Conservation (phyloP, 1,140 invertebrate genomes). For the Episyrphus balteatus region DNA sequence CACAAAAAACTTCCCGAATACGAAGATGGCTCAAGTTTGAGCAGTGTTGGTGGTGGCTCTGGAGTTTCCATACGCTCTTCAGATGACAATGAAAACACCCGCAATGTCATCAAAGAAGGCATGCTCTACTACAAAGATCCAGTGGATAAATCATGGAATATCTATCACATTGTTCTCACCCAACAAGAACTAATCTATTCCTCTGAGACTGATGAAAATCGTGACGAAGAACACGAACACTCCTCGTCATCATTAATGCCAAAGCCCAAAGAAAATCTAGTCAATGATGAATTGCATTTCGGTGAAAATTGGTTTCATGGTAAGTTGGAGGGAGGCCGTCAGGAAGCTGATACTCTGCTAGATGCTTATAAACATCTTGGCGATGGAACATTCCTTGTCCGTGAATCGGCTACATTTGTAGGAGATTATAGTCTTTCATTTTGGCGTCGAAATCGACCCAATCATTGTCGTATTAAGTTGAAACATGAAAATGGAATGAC, state of each 20-base stretch:
- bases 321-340: conserved; percentile 62
- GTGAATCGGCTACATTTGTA: conserved; percentile 91
- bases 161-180: conserved; percentile 91
- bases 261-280: conserved; percentile 29
- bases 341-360: conserved; percentile 55
- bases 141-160: conserved; percentile 81
- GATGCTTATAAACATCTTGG: conserved; percentile 73
- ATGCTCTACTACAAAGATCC: conserved; percentile 83
- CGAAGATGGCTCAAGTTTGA: conserved; percentile 43
- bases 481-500: conserved; percentile 81
- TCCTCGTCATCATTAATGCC: conserved; percentile 19
- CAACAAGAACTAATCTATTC: conserved; percentile 79
- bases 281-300: conserved; percentile 82
- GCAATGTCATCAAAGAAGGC: conserved; percentile 85
- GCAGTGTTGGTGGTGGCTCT: conserved; percentile 7
- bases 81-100: conserved; percentile 62
- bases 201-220: conserved; percentile 27
- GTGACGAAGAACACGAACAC: conserved; percentile 44
- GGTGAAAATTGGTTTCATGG: conserved; percentile 95
- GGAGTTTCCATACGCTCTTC: conserved; percentile 18
- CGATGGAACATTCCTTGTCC: conserved; percentile 89
- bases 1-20: conserved; percentile 88
- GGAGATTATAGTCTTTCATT: conserved; percentile 94
- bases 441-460: conserved; percentile 78
- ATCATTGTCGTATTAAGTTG: conserved; percentile 85